These are phyloP conservation scores for Cosmopolites sordidus DNA, from an alignment of 2,888 invertebrate species.

Conservation along the genomic window DNA sequence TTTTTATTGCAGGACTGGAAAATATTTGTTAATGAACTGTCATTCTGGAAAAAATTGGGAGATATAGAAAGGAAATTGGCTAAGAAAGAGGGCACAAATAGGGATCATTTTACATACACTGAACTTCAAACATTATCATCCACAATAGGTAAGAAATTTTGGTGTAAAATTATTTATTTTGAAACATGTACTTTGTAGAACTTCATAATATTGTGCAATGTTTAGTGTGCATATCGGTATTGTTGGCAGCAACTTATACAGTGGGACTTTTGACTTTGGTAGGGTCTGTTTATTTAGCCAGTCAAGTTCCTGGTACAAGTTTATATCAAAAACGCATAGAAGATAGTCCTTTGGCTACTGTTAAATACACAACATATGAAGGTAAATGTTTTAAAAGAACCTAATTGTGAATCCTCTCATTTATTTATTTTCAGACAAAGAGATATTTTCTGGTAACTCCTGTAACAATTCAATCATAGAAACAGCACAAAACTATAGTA, in stretches of 20 bases:
- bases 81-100: constrained; percentile 61
- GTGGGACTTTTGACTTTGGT: constrained; percentile 58
- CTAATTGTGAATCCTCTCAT: not conserved
- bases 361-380: not conserved
- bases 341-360: not conserved
- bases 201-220: constrained; percentile 51
- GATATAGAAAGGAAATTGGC: constrained; percentile 71
- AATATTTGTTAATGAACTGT: constrained; percentile 70
- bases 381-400: not conserved
- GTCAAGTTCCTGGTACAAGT: constrained; percentile 52
- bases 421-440: not conserved
- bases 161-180: not conserved
- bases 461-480: not conserved
- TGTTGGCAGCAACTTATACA: constrained; percentile 59
- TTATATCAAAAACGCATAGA: constrained; percentile 29
- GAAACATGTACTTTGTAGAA: constrained; percentile 45
- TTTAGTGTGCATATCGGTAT: constrained; percentile 53
- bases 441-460: not conserved
- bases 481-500: constrained; percentile 16
- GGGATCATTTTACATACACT: constrained; percentile 81
- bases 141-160: constrained; percentile 4
- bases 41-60: constrained; percentile 68
- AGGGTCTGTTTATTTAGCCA: constrained; percentile 55
- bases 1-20: constrained; percentile 86
- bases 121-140: constrained; percentile 63